These are phyloP conservation scores for Nymphalis polychloros DNA, from an alignment of 2,888 invertebrate species.

Conservation along the genomic window DNA sequence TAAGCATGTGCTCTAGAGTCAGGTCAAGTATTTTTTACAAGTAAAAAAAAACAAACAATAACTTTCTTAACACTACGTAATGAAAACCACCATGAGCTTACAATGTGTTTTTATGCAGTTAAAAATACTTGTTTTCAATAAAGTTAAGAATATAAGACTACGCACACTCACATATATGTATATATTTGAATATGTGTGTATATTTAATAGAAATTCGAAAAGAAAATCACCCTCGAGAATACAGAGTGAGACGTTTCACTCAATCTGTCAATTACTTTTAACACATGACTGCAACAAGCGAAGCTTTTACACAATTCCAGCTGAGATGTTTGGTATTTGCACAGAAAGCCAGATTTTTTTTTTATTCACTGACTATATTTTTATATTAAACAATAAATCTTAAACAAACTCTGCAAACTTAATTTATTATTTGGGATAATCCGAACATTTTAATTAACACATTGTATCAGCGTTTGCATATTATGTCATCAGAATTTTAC, in stretches of 20 bases:
- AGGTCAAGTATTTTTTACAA: too few relatives aligned
- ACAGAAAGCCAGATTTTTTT: background rate
- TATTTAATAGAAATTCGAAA: conserved; percentile 5
- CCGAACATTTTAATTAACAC: too few relatives aligned
- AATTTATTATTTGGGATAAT: too few relatives aligned
- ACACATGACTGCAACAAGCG: conserved; percentile 34
- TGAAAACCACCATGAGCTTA: too few relatives aligned
- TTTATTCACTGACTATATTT: background rate
- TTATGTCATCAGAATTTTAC: too few relatives aligned
- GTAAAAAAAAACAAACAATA: too few relatives aligned
- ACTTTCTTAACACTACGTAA: too few relatives aligned
- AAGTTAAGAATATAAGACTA: background rate
- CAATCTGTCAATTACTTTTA: conserved; percentile 69
- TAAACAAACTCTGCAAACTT: too few relatives aligned
- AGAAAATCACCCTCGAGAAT: conserved; percentile 13
- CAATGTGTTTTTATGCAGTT: too few relatives aligned
- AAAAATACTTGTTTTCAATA: too few relatives aligned
- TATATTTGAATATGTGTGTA: background rate
- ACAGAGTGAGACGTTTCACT: conserved; percentile 61
- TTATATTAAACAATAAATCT: background rate
- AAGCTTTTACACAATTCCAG: conserved; percentile 20
- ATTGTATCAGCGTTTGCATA: too few relatives aligned
- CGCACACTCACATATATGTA: background rate
- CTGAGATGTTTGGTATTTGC: conserved; percentile 4
- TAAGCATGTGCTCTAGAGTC: too few relatives aligned